phyloP scores from a whole-genome alignment of 2,113 vertebrate species.

The Myxocyprinus asiaticus region DNA sequence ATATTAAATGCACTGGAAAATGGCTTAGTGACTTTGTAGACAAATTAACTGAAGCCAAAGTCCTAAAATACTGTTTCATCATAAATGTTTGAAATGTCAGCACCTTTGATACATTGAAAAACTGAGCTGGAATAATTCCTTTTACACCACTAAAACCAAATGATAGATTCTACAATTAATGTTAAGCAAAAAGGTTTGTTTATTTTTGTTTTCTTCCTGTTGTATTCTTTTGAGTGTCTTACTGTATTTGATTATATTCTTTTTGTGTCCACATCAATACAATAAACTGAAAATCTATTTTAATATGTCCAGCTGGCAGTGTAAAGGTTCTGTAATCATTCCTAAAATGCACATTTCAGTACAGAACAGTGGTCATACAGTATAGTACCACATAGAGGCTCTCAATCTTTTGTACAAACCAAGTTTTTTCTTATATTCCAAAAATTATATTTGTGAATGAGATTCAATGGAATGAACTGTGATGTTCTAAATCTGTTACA shows the following conservation, averaged over 20 bases:
- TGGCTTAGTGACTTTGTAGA: background rate
- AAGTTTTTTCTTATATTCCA: background rate
- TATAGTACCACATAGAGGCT: background rate
- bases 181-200: too few relatives aligned
- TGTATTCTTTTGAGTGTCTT: background rate
- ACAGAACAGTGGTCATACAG: background rate
- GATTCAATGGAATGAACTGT: background rate
- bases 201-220: too few relatives aligned
- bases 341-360: too few relatives aligned
- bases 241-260: background rate
- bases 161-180: too few relatives aligned
- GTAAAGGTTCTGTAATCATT: background rate
- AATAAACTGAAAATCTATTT: background rate
- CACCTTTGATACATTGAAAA: background rate
- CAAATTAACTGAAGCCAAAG: background rate
- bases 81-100: slow-evolving; percentile 1
- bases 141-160: slow-evolving; percentile 5
- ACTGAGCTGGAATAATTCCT: background rate
- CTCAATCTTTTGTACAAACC: background rate
- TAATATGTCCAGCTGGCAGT: background rate
- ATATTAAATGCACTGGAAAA: slow-evolving; percentile 8
- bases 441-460: slow-evolving; percentile 5
- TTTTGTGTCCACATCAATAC: slow-evolving; percentile 2
- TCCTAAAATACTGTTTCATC: background rate
- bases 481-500: background rate